Conservation (phyloP, 2,113 vertebrate species). For the Cathartes aura region DNA sequence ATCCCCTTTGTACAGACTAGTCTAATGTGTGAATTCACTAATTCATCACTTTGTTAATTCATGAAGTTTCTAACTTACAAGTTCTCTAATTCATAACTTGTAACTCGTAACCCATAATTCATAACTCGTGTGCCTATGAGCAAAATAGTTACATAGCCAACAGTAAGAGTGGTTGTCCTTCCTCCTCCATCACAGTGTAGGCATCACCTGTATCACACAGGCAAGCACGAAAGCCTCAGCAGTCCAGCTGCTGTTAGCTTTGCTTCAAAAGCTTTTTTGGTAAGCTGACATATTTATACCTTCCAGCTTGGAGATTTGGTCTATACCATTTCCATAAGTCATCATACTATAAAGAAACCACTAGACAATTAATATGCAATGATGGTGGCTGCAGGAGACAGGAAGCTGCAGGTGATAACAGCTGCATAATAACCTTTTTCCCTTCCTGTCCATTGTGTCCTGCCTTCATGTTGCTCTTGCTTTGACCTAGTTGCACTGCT, state of each 20-base stretch:
- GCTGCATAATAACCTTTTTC: background rate
- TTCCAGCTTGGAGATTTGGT: background rate
- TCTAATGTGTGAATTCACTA: background rate
- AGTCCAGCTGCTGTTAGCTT: background rate
- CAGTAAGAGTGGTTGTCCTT: background rate
- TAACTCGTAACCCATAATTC: background rate
- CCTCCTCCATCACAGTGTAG: background rate
- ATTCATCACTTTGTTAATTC: background rate
- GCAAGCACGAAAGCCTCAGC: background rate
- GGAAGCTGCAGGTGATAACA: background rate
- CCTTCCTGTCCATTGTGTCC: background rate
- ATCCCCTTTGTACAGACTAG: background rate
- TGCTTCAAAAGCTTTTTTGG: background rate
- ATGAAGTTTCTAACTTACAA: background rate
- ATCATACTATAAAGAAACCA: background rate
- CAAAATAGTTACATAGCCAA: background rate
- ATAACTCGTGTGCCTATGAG: background rate
- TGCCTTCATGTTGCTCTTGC: background rate
- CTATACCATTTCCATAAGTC: background rate
- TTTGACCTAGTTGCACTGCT: background rate
- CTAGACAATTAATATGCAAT: background rate
- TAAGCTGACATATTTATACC: background rate
- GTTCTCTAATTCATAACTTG: background rate
- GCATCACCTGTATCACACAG: background rate
- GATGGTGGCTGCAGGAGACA: background rate